phyloP scores from a whole-genome alignment of 2,888 invertebrate genomes.

The Ceratothoa steindachneri region DNA sequence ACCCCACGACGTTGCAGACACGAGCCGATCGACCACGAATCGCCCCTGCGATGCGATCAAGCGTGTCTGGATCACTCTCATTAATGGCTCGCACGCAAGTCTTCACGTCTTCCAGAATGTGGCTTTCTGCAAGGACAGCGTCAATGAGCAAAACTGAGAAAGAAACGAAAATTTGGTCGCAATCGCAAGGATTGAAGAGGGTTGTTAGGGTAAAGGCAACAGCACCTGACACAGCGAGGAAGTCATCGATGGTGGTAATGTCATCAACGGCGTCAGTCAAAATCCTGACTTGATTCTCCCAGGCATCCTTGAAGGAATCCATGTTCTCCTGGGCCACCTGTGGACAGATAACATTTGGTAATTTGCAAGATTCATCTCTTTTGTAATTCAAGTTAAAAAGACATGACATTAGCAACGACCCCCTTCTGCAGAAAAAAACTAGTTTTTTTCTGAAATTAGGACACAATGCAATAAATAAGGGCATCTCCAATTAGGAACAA shows the following conservation, averaged over 20 bases:
- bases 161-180: too few species aligned
- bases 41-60: slow-evolving; percentile 90
- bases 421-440: too few species aligned
- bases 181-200: too few species aligned
- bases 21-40: slow-evolving; percentile 89
- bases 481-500: too few species aligned
- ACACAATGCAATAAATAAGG: too few species aligned
- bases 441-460: too few species aligned
- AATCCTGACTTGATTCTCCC: slow-evolving; percentile 89
- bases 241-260: slow-evolving; percentile 97
- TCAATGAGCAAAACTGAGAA: too few species aligned
- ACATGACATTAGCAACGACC: too few species aligned
- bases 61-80: slow-evolving; percentile 84
- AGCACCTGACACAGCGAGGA: slow-evolving; percentile 80
- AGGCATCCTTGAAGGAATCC: slow-evolving; percentile 88
- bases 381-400: too few species aligned
- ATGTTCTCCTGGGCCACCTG: slow-evolving; percentile 92
- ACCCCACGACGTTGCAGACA: slow-evolving; percentile 93
- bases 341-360: too few species aligned
- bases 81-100: slow-evolving; percentile 93
- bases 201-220: too few species aligned
- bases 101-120: slow-evolving; percentile 97
- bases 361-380: too few species aligned
- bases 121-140: slow-evolving; percentile 75
- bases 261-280: slow-evolving; percentile 97